Percentiles rank a stretch among this genome's conserved stretches.
Evolutionary conservation across 2,888 invertebrate species (phyloP).

Genomic region (Julus scanicus): DNA sequence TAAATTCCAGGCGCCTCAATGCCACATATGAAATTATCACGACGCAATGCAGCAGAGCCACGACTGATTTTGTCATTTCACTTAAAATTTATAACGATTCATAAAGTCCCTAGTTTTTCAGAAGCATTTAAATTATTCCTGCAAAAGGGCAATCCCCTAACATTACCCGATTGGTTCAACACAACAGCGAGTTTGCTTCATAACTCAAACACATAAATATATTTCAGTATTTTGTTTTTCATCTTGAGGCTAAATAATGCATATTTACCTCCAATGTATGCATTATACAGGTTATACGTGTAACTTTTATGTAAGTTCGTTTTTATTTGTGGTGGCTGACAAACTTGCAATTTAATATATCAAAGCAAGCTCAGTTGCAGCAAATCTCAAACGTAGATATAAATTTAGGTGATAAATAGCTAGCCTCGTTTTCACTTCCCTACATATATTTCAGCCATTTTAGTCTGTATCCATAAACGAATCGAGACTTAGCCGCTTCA

Average conservation of each 20-base stretch:
- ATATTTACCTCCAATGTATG: background rate
- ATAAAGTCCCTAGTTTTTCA: background rate
- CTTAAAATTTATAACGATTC: background rate
- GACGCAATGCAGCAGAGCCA: too few species aligned
- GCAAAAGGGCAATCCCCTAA: background rate
- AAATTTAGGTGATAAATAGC: constrained; percentile 6
- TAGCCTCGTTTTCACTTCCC: constrained; percentile 6
- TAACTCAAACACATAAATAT: background rate
- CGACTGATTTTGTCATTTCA: too few species aligned
- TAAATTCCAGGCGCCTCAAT: too few species aligned
- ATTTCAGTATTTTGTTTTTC: background rate
- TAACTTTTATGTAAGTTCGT: background rate
- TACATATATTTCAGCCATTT: background rate
- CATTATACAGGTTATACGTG: background rate
- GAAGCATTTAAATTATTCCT: too few species aligned
- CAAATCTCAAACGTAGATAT: constrained; percentile 8
- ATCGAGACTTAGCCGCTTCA: constrained; percentile 49
- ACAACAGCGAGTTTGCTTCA: background rate
- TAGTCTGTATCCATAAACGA: constrained; percentile 42
- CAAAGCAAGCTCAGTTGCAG: background rate
- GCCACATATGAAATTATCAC: too few species aligned
- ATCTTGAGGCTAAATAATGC: background rate
- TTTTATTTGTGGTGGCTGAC: background rate
- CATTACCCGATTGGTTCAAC: too few species aligned
- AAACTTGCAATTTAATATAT: background rate